Percentiles rank a stretch among this genome's conserved stretches.
Evolutionary conservation across 2,888 invertebrate species (phyloP).

Genomic region (Eupeodes luniger): DNA sequence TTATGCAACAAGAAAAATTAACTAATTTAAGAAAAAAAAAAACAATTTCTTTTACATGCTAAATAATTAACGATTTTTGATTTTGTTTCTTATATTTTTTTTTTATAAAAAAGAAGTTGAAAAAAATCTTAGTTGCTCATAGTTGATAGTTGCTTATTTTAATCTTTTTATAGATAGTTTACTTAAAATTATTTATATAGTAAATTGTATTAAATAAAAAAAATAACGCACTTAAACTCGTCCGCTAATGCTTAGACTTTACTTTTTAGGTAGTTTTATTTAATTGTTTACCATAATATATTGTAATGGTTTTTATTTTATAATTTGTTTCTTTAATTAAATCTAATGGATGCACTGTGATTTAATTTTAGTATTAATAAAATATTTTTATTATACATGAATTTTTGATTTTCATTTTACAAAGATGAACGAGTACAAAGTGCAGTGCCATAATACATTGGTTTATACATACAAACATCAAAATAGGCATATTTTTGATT

Average conservation of each 20-base stretch:
- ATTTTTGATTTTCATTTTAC: conserved; percentile 25
- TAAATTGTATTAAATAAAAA: neutral
- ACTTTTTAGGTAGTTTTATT: neutral
- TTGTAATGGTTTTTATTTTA: neutral
- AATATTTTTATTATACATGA: neutral
- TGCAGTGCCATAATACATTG: conserved; percentile 50
- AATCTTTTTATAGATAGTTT: neutral
- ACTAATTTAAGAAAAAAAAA: neutral
- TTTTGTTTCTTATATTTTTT: neutral
- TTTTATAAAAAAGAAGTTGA: conserved; percentile 8
- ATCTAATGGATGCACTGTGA: conserved; percentile 38
- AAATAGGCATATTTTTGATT: conserved; percentile 17
- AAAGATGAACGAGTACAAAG: conserved; percentile 42
- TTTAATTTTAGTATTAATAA: conserved; percentile 27
- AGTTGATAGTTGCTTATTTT: neutral
- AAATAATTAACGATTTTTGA: neutral
- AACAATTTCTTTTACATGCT: neutral
- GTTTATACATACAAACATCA: conserved; percentile 28
- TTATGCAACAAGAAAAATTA: conserved; percentile 11
- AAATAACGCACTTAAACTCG: neutral
- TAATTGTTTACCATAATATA: neutral
- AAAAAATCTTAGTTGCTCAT: conserved; percentile 19
- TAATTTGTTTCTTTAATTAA: conserved; percentile 4
- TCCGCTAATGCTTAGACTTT: neutral
- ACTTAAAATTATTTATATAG: neutral